Base-by-base conservation (phyloP, 1,140 invertebrate genomes). In the Holcopasites calliopsidis region DNA sequence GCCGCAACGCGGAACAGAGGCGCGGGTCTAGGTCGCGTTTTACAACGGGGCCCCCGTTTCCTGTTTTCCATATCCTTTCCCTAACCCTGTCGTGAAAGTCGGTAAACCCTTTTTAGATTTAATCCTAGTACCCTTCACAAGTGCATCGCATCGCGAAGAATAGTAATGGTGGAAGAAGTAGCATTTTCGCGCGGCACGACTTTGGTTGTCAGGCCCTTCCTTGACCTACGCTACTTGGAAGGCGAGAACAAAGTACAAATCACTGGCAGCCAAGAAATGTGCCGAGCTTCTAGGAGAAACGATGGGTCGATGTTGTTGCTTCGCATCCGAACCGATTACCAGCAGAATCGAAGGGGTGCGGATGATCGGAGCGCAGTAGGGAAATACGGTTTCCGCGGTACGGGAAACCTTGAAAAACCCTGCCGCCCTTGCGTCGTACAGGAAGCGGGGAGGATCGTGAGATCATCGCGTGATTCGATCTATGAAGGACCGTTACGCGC, bases 401-500 rank as follows among this genome's bases (percentile, higher is more conserved):
- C 11, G 49, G 58, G 65, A 76, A 82, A 64, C 38, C 33, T 54
- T 40, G 62, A 60, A 83, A 85, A 83, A 69, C 47, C 5, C 21
- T 7, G 47, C 50, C 57, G 47, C 72, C 69, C 64, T 58, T 60
- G 42, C 40, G 57, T 55, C 4, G 40, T 33, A 47, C n/a, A 3
- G 49, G 31, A n/a, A 26, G 13, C 26, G 38, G 13, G 13, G 47
- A 47, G 33, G 70, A 57, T 69, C 68, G 80, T 79, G 66, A 73
- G 76, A 83, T 79, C 60, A 58, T 77, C 70, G 49, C 58, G 49
- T 62, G 80, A 76, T 76, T 31, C 68, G 64, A 79, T 76, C 60
- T 50, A 47, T 28, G 76, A 77, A 84, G 77, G 77, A 73, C 75
- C 76, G 71, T 83, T 83, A 71, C 28, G 47, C 47, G 58, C n/a